Evolutionary conservation across 2,888 invertebrate species (phyloP).

Genomic region (Smittia aterrima): DNA sequence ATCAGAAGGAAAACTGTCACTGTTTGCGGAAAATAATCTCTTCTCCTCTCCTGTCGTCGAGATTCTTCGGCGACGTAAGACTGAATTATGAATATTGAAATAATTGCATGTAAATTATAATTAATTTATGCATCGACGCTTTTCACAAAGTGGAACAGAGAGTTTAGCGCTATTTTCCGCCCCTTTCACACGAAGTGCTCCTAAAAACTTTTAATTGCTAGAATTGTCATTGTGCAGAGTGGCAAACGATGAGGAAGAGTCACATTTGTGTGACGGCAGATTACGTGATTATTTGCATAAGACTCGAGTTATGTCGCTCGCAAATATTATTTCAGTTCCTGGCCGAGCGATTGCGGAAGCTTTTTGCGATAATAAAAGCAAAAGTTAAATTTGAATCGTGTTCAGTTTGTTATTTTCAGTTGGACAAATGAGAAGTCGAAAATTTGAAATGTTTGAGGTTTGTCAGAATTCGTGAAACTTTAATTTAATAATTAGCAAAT

Average conservation of each 20-base stretch:
- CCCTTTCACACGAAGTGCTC: not conserved
- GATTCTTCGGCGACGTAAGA: not conserved
- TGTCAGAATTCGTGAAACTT: not conserved
- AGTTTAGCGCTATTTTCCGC: slow-evolving; percentile 10
- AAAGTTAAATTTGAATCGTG: slow-evolving; percentile 12
- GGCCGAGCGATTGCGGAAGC: not conserved
- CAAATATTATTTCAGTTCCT: not conserved
- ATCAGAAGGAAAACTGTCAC: not conserved
- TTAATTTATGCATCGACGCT: slow-evolving; percentile 23
- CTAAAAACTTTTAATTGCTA: slow-evolving; percentile 32
- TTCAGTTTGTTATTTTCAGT: not conserved
- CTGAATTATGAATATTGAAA: not conserved
- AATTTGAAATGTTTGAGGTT: not conserved
- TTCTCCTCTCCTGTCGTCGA: not conserved
- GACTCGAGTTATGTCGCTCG: not conserved
- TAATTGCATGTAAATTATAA: slow-evolving; percentile 29
- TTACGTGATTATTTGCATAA: slow-evolving; percentile 32
- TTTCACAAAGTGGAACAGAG: not conserved
- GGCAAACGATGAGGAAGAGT: slow-evolving; percentile 1
- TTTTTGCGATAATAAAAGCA: not conserved
- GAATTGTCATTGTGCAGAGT: not conserved
- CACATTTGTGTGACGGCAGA: slow-evolving; percentile 1
- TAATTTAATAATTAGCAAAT: not conserved
- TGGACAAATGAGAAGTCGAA: not conserved
- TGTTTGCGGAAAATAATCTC: not conserved